Conservation (phyloP, 2,113 vertebrate genomes). For the Perognathus longimembris region DNA sequence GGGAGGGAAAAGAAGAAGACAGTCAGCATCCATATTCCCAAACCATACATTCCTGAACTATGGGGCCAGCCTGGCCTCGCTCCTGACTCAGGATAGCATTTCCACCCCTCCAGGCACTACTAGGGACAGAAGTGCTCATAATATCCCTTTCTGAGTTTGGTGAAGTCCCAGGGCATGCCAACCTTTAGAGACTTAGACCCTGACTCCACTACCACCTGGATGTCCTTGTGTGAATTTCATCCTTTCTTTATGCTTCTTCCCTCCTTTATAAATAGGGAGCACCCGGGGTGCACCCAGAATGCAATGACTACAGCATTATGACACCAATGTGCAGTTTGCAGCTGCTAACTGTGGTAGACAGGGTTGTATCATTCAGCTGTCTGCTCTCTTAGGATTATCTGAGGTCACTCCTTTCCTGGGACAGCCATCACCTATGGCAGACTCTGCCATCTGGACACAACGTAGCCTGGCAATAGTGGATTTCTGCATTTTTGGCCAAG, state of each 20-base stretch:
- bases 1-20: not conserved
- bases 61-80: no score
- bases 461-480: no score
- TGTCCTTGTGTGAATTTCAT: not conserved
- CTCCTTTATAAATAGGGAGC: not conserved
- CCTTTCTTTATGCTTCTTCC: not conserved
- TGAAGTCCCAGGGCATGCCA: not conserved
- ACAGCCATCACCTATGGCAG: accelerated
- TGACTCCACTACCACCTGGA: not conserved
- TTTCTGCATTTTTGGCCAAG: not conserved
- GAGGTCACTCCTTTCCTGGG: not conserved
- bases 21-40: not conserved
- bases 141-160: no score
- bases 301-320: no score
- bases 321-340: not conserved
- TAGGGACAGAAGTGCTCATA: not conserved
- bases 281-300: no score
- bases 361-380: not conserved
- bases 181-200: not conserved
- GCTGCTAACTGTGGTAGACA: not conserved
- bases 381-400: not conserved
- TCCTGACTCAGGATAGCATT: not conserved
- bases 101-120: accelerated
- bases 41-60: accelerated
- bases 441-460: no score